Evolutionary conservation across 2,797 vertebrate genomes (phyloP), one percentile per base, ranked within the genome.

Genomic region (Scolopax rusticola): DNA sequence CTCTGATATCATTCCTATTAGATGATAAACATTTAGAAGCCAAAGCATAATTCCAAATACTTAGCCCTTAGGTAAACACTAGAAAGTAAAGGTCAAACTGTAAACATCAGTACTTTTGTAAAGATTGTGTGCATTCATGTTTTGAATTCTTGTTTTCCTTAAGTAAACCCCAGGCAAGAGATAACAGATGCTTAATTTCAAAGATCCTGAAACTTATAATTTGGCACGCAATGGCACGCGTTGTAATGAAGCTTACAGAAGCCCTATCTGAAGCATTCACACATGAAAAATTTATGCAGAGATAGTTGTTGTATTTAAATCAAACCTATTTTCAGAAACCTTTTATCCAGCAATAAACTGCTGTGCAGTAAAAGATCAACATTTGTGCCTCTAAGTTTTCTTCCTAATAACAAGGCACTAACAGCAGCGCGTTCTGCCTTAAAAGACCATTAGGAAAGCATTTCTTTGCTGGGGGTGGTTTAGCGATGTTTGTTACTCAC

Each of bases 111-210:
- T 95, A 93, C 93, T 97, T 97, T 86, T 90, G 90, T 86, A 91
- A 94, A 94, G 95, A 85, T 93, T 76, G 91, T 6, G 6, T 12
- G 8, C 87, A 75, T 95, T 96, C 77, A 0, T 94, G 87, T 76
- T 97, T 97, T 94, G 93, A 90, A 92, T 90, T 97, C 93, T 88
- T 97, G 93, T 97, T 98, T 97, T 97, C 84, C 81, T 95, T 93
- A 96, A 96, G 95, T 94, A 97, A 97, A 97, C 84, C 91, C 68
- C 80, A 95, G 87, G 92, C 94, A 95, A 98, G 96, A 97, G 94
- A 97, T 96, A 96, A 93, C 87, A 94, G 95, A 91, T 93, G 93
- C 82, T 89, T 96, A 54, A 94, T 96, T 97, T 95, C 90, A 95
- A 94, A 95, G 91, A 92, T 60, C 32, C 74, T 74, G 53, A 51